phyloP scores from a whole-genome alignment of 2,888 invertebrate genomes.

The Furcula furcula region DNA sequence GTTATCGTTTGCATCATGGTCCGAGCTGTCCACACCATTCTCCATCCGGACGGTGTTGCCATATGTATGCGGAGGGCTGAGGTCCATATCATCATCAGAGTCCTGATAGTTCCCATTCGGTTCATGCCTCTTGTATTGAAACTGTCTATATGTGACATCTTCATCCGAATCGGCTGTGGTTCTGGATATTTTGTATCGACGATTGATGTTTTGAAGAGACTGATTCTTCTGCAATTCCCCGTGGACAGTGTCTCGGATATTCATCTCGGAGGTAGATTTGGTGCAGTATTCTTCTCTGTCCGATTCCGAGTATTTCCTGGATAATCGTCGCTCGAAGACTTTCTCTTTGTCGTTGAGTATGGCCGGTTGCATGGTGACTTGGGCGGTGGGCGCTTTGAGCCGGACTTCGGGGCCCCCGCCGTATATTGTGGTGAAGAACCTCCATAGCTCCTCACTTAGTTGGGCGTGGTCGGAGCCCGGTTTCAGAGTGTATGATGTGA shows the following conservation, averaged over 20 bases:
- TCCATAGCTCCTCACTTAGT: slow-evolving; percentile 92
- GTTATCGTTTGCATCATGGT: slow-evolving; percentile 67
- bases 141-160: slow-evolving; percentile 52
- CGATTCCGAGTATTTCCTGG: slow-evolving; percentile 64
- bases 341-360: slow-evolving; percentile 21
- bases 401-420: slow-evolving; percentile 94
- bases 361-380: slow-evolving; percentile 12
- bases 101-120: slow-evolving; percentile 64
- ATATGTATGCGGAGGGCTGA: slow-evolving; percentile 37
- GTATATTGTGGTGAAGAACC: slow-evolving; percentile 92
- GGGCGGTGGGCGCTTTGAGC: slow-evolving; percentile 46
- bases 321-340: slow-evolving; percentile 28
- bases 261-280: slow-evolving; percentile 64
- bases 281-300: slow-evolving; percentile 71
- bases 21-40: slow-evolving; percentile 66
- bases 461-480: slow-evolving; percentile 87
- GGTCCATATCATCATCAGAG: slow-evolving; percentile 62
- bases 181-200: slow-evolving; percentile 42
- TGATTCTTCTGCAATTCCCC: slow-evolving; percentile 67
- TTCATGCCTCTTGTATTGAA: slow-evolving; percentile 52
- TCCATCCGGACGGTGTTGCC: slow-evolving; percentile 52
- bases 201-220: slow-evolving; percentile 68
- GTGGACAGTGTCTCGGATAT: slow-evolving; percentile 55
- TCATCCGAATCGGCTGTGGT: slow-evolving; percentile 61
- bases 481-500: slow-evolving; percentile 57